Percentiles rank a stretch among this genome's conserved stretches.
phyloP scores from a whole-genome alignment of 2,113 vertebrate genomes.

The Irena cyanogastra region DNA sequence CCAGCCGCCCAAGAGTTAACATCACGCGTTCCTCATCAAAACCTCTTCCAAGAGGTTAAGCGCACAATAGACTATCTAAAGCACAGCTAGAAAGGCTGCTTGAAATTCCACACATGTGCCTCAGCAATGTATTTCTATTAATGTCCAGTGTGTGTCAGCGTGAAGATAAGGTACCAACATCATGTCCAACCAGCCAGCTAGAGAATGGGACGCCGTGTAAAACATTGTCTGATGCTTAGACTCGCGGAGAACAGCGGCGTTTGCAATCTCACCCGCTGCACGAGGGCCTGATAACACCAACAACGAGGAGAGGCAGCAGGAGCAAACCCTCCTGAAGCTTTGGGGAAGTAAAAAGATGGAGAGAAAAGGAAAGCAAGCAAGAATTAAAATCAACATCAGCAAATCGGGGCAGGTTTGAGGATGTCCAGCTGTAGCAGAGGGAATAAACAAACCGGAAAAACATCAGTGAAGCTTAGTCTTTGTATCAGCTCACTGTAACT shows the following conservation, averaged over 20 bases:
- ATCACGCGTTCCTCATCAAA: slow-evolving; percentile 65
- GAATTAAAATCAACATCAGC: not conserved
- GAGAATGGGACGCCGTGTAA: slow-evolving; percentile 77
- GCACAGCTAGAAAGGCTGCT: slow-evolving; percentile 67
- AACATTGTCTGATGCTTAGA: slow-evolving; percentile 82
- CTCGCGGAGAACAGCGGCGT: slow-evolving; percentile 63
- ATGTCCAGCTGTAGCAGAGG: not conserved
- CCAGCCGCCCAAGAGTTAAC: slow-evolving; percentile 61
- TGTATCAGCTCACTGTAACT: not conserved
- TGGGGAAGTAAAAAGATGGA: not conserved
- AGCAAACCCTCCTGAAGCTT: not conserved
- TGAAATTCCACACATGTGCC: slow-evolving; percentile 80
- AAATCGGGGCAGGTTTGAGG: not conserved
- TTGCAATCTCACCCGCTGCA: slow-evolving; percentile 28
- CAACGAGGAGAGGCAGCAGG: not conserved
- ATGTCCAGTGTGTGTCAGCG: slow-evolving; percentile 84
- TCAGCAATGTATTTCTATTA: slow-evolving; percentile 85
- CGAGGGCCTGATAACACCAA: slow-evolving; percentile 11
- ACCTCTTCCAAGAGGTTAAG: slow-evolving; percentile 70
- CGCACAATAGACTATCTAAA: slow-evolving; percentile 79
- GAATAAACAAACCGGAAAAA: not conserved
- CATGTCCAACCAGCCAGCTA: slow-evolving; percentile 76
- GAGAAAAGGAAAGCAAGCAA: not conserved
- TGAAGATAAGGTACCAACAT: slow-evolving; percentile 85
- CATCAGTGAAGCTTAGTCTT: not conserved